Base-by-base conservation (phyloP, 2,113 vertebrate species). In the Ellobius talpinus region DNA sequence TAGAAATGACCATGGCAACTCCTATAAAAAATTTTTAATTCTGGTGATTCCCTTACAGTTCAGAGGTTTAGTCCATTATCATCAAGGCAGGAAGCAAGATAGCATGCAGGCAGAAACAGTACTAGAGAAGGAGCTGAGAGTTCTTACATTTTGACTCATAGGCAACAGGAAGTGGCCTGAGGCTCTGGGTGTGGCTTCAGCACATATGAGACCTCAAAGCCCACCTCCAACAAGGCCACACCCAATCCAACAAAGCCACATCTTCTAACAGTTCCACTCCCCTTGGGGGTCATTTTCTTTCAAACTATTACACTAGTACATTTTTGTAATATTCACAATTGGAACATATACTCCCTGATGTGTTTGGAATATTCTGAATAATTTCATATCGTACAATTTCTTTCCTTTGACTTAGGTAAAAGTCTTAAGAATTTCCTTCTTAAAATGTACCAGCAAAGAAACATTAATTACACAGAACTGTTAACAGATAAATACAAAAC, bases 391-490 rank as follows among this genome's bases (percentile, higher is more conserved):
- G 47, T 63, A 29, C 5, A 47, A 72, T 89, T 24, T 85, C 14
- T 90, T 90, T 90, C 14, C 52, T 55, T 55, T 9, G 7, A 73
- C 29, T 88, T 92, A 66, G 11, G 21, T 66, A 19, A n/a, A 90
- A 77, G 6, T 87, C 76, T 94, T 73, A 92, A 84, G 4, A 3
- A 95, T 81, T 92, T 90, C 19, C 26, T 88, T 52, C 23, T 90
- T 66, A 33, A 97, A 63, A 87, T 70, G 7, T 74, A 88, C 52
- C 39, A 42, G 4, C 63, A 26, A 4, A 88, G 31, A 93, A 77
- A 82, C 42, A 63, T 50, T 42, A 87, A 78, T 65, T 29, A 42
- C 9, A 33, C 5, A 63, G 33, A 91, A 79, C 55, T 50, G 17
- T 73, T 52, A 12, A 45, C 82, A 73, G 52, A 50, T 33, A 90